Conservation (phyloP, 2,797 vertebrate species). For the Gorsachius magnificus region DNA sequence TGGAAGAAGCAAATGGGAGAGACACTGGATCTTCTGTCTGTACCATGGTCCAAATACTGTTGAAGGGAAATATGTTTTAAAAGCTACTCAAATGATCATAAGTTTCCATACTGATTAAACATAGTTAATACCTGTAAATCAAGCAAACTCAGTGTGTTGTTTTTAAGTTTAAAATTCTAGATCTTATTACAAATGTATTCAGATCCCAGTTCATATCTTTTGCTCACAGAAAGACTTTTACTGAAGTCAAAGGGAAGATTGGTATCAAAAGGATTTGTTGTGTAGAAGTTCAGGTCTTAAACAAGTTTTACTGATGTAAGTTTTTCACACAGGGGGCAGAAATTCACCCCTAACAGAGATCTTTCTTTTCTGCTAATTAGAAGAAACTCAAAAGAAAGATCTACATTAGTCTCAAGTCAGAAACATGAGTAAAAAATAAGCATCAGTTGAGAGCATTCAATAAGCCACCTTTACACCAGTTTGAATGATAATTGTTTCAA, state of each 20-base stretch:
- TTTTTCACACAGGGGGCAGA: neutral
- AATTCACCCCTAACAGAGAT: neutral
- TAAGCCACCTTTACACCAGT: neutral
- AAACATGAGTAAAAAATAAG: neutral
- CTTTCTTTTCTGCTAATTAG: neutral
- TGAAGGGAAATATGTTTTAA: neutral
- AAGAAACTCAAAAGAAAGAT: neutral
- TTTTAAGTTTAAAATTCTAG: neutral
- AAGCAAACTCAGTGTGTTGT: neutral
- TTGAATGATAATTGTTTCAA: neutral
- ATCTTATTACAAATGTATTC: neutral
- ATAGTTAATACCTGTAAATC: neutral
- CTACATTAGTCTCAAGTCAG: neutral
- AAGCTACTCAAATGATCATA: neutral
- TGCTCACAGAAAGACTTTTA: neutral
- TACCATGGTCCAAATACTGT: neutral
- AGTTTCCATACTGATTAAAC: neutral
- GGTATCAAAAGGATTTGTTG: neutral
- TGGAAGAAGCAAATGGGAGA: neutral
- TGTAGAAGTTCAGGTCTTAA: neutral
- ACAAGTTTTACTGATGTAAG: neutral
- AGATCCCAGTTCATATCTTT: neutral
- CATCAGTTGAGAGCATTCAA: neutral
- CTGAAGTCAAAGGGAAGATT: neutral
- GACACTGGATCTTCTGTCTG: neutral